Conservation (phyloP, 1,140 invertebrate species). For the Daktulosphaira vitifoliae region DNA sequence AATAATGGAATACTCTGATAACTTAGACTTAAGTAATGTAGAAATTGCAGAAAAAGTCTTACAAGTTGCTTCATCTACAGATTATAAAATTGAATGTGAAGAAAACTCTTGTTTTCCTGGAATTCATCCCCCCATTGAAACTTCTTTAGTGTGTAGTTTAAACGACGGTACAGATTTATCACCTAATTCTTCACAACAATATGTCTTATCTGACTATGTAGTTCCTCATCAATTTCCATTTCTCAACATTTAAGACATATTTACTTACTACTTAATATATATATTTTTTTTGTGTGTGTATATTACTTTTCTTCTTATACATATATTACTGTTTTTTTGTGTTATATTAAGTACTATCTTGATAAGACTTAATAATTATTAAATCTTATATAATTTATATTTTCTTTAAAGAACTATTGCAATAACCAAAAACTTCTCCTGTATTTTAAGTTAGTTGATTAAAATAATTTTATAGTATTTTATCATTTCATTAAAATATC, state of each 20-base stretch:
- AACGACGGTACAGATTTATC: slow-evolving; percentile 16
- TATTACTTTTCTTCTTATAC: no score
- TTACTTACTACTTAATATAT: no score
- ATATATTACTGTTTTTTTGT: no score
- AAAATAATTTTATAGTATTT: no score
- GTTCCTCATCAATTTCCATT: slow-evolving; percentile 28
- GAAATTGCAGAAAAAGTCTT: slow-evolving; percentile 22
- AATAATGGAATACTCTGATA: slow-evolving; percentile 13
- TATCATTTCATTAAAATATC: no score
- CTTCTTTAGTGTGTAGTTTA: slow-evolving; percentile 24
- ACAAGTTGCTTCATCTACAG: slow-evolving; percentile 14
- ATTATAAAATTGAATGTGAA: slow-evolving; percentile 24
- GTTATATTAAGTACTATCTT: no score
- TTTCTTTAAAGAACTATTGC: no score
- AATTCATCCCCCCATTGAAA: slow-evolving; percentile 29
- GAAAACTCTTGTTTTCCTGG: slow-evolving; percentile 29
- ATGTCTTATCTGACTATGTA: slow-evolving; percentile 18
- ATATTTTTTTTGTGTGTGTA: no score
- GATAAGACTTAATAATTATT: no score
- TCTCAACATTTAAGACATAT: slow-evolving; percentile 18
- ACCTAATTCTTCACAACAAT: slow-evolving; percentile 28
- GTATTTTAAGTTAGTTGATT: no score
- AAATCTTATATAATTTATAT: no score
- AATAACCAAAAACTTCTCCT: no score
- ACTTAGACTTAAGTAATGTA: slow-evolving; percentile 23